phyloP scores from a whole-genome alignment of 2,888 invertebrate species.

The Netelia fuscicornis region DNA sequence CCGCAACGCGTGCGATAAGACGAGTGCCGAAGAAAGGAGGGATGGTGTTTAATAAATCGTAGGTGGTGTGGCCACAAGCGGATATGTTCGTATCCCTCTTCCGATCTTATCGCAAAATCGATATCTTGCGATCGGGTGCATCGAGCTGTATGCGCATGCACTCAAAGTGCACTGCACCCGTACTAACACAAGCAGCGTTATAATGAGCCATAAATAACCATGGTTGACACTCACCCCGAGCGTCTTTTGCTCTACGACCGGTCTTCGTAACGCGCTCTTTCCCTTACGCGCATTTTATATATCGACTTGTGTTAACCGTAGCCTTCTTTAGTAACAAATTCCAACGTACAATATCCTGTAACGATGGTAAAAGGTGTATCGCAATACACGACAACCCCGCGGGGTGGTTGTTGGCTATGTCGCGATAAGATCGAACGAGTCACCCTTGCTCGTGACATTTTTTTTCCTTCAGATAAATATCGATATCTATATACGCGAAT shows the following conservation, averaged over 20 bases:
- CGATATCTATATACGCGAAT: slow-evolving; percentile 2
- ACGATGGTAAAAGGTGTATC: slow-evolving; percentile 27
- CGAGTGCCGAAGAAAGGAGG: slow-evolving; percentile 19
- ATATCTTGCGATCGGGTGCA: slow-evolving; percentile 71
- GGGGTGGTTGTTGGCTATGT: slow-evolving; percentile 42
- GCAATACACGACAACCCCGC: slow-evolving; percentile 27
- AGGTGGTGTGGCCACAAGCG: slow-evolving; percentile 73
- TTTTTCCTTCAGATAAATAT: slow-evolving; percentile 17
- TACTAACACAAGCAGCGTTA: slow-evolving; percentile 74
- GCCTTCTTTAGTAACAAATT: slow-evolving; percentile 40
- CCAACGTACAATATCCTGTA: slow-evolving; percentile 45
- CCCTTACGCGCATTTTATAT: slow-evolving; percentile 11
- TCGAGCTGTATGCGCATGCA: slow-evolving; percentile 57
- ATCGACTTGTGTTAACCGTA: slow-evolving; percentile 32
- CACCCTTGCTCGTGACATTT: slow-evolving; percentile 38
- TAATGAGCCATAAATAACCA: slow-evolving; percentile 83
- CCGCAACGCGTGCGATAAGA: neutral
- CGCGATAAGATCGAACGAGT: slow-evolving; percentile 61
- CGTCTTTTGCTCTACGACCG: slow-evolving; percentile 42
- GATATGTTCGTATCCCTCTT: slow-evolving; percentile 76
- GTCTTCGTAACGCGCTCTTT: slow-evolving; percentile 38
- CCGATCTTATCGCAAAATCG: slow-evolving; percentile 76
- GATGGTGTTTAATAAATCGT: slow-evolving; percentile 77
- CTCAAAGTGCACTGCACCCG: slow-evolving; percentile 35
- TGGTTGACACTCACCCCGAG: slow-evolving; percentile 72